phyloP scores from a whole-genome alignment of 2,888 invertebrate species.

The Teleogryllus oceanicus region DNA sequence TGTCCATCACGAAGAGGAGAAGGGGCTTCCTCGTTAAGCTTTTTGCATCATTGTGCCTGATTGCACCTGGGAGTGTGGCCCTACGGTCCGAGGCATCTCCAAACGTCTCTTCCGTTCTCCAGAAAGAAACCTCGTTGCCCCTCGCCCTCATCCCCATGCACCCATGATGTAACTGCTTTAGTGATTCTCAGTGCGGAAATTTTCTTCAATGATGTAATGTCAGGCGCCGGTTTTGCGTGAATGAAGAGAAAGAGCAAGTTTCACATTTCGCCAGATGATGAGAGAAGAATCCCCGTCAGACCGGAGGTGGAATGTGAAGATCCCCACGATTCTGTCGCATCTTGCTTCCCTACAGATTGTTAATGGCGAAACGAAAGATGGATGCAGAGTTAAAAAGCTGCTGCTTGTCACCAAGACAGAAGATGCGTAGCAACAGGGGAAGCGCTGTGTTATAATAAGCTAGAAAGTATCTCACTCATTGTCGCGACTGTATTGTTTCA shows the following conservation, averaged over 20 bases:
- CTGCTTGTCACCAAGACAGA: no score
- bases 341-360: not conserved
- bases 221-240: not conserved
- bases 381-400: no score
- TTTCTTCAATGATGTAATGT: not conserved
- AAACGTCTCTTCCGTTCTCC: slow-evolving; percentile 11
- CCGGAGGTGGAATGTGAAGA: not conserved
- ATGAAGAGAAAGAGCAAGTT: slow-evolving; percentile 2
- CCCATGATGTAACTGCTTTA: not conserved
- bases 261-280: slow-evolving; percentile 3
- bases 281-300: not conserved
- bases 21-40: not conserved
- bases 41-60: not conserved
- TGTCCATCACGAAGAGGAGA: no score
- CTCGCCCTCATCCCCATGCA: no score
- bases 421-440: no score
- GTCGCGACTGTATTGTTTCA: no score
- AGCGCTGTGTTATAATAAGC: no score
- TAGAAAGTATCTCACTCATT: no score
- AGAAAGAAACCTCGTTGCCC: no score
- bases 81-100: not conserved
- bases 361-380: not conserved
- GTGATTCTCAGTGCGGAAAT: slow-evolving; percentile 11
- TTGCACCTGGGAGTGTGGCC: not conserved
- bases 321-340: not conserved